These are phyloP conservation scores for Muscidifurax raptorellus DNA, from an alignment of 1,140 invertebrate genomes.

Conservation along the genomic window DNA sequence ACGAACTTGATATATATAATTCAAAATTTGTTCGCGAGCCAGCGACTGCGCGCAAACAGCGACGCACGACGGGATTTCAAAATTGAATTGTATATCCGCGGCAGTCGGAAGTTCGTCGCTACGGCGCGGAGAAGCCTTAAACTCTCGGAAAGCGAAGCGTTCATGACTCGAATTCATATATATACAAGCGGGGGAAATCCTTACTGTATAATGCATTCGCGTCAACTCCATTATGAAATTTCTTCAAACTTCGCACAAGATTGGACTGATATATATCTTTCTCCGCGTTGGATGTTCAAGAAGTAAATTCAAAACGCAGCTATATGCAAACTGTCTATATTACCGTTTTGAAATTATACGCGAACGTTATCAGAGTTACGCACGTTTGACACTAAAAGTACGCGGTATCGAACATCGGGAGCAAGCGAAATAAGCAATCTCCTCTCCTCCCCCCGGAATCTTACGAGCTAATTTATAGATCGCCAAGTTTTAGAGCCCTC, in stretches of 20 bases:
- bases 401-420: not conserved
- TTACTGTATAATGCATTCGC: not conserved
- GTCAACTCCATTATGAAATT: not conserved
- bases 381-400: no score
- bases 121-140: no score
- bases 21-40: not conserved
- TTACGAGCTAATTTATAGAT: not conserved
- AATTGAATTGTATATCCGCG: not conserved
- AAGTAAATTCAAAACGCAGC: no score
- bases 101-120: no score
- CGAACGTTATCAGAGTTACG: no score
- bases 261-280: no score
- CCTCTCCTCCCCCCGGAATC: no score
- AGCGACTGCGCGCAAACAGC: not conserved
- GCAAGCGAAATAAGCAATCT: not conserved
- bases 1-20: no score
- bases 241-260: not conserved
- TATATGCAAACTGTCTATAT: no score
- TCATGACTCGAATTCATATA: not conserved
- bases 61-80: not conserved
- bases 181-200: not conserved
- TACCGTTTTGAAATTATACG: no score
- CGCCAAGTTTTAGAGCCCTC: not conserved
- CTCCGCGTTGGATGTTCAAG: no score
- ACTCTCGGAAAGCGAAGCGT: no score